A percentile compares a stretch with the other conserved stretches of the same genome.
phyloP scores from a whole-genome alignment of 2,888 invertebrate species.

The Stegana nigrithorax region DNA sequence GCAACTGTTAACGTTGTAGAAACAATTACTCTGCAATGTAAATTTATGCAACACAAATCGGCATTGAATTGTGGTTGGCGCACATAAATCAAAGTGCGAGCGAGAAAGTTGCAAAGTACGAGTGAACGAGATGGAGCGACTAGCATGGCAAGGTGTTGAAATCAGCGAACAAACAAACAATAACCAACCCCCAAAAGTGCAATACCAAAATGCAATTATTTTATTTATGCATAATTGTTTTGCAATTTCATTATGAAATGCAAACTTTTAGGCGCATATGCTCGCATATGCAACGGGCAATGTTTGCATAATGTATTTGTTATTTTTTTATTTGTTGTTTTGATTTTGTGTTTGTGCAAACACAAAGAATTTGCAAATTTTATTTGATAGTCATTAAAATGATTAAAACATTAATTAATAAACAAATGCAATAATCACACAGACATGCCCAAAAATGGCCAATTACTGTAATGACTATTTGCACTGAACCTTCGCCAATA shows the following conservation, averaged over 20 bases:
- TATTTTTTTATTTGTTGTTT: background rate
- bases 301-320: background rate
- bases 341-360: background rate
- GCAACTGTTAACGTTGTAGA: constrained; percentile 29
- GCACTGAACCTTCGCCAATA: too few species aligned
- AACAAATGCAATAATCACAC: constrained; percentile 1
- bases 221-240: constrained; percentile 39
- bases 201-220: constrained; percentile 51
- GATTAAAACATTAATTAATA: constrained; percentile 14
- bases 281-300: background rate
- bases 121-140: background rate
- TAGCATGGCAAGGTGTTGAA: background rate
- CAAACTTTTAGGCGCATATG: constrained; percentile 35
- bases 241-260: constrained; percentile 46
- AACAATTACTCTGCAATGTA: constrained; percentile 51
- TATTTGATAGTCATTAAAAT: constrained; percentile 12
- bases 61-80: constrained; percentile 18
- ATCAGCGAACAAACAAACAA: background rate
- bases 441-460: too few species aligned
- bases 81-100: constrained; percentile 18
- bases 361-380: background rate
- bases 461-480: too few species aligned
- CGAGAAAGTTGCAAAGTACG: background rate
- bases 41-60: constrained; percentile 28
- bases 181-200: too few species aligned